Evolutionary conservation across 2,797 vertebrate species (phyloP), one percentile per base, ranked within the genome.

Genomic region (Xenopus petersii): DNA sequence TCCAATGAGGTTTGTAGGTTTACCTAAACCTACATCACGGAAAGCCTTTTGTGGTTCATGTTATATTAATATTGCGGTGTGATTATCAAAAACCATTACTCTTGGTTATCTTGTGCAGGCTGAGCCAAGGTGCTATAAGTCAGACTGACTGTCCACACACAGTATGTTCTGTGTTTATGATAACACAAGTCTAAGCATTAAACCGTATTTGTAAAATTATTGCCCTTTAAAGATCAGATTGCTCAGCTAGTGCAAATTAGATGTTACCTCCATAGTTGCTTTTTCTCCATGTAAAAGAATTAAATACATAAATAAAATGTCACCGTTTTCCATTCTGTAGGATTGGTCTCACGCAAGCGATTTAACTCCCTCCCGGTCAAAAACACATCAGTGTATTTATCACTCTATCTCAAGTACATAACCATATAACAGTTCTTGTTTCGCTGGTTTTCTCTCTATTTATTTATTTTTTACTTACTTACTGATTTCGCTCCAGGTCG

Each of bases 51-150:
- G 87, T 85, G 82, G 87, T 90, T 92, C 89, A 90, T 91, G 88
- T 92, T 91, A 89, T 91, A 89, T 92, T 91, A 91, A 91, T 92
- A 87, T 83, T 83, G 84, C 82, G 85, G 88, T 86, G 82, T 89
- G 89, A 93, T 92, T 90, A 92, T 90, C 87, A 89, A 89, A 92
- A 89, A 72, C 77, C 87, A 90, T 92, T 91, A 89, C 86, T 92
- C 86, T 87, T 89, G 84, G 88, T 91, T 92, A 88, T 91, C 87
- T 91, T 84, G 82, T 83, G 36, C 78, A 58, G 71, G 83, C 87
- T 88, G 86, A 87, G 83, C 70, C 0, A 74, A 86, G 82, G 84
- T 83, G 84, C 84, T 85, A 0, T 90, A 90, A 89, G 90, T 90
- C 87, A 91, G 86, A 74, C 78, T 85, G 85, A 81, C 86, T 88